Percentiles rank a stretch among this genome's conserved stretches.
These are phyloP conservation scores for Rotaria sp. DNA, from an alignment of 2,888 invertebrate species.

Conservation along the genomic window DNA sequence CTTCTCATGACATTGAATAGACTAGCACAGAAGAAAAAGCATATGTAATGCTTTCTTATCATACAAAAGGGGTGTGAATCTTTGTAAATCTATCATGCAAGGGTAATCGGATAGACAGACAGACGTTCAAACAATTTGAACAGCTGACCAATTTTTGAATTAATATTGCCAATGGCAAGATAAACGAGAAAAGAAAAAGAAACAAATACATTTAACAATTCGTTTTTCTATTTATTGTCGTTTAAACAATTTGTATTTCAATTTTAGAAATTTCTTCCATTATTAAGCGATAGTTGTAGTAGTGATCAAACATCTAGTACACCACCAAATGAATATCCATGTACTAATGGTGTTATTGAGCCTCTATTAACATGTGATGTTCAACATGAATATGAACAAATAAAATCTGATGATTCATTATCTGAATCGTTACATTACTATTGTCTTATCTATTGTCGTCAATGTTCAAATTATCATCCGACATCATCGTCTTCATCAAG, in stretches of 20 bases:
- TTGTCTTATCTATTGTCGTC: conserved; percentile 3
- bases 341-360: background rate
- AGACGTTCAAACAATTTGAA: conserved; percentile 5
- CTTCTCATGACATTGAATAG: background rate
- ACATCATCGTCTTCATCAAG: background rate
- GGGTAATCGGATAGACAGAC: conserved; percentile 1
- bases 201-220: background rate
- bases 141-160: background rate
- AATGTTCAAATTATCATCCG: background rate
- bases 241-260: background rate
- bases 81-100: background rate
- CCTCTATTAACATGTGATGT: background rate
- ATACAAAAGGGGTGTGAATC: background rate
- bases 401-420: background rate
- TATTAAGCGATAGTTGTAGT: background rate
- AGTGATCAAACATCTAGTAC: background rate
- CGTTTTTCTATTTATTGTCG: background rate
- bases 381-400: background rate
- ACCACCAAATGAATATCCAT: background rate
- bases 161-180: background rate
- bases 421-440: background rate
- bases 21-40: background rate
- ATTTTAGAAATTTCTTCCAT: background rate
- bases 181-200: background rate
- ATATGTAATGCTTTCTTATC: conserved; percentile 3